phyloP scores from a whole-genome alignment of 2,888 invertebrate genomes.

The Drosophila maculinotata region DNA sequence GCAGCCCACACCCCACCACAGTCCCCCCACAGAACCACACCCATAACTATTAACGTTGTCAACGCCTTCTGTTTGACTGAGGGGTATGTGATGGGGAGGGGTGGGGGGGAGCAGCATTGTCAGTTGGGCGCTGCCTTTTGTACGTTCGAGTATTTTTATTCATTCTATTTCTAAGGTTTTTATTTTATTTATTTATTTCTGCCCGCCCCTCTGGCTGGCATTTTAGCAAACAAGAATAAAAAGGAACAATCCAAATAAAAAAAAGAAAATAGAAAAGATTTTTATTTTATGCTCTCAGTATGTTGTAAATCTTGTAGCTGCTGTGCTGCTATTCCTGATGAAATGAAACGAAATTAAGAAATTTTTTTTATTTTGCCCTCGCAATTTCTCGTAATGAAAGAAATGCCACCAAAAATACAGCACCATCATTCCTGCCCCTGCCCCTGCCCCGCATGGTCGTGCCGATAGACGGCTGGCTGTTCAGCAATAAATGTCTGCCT shows the following conservation, averaged over 20 bases:
- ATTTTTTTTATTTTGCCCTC: slow-evolving; percentile 61
- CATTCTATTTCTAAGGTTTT: slow-evolving; percentile 69
- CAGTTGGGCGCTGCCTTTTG: slow-evolving; percentile 58
- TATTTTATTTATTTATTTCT: slow-evolving; percentile 71
- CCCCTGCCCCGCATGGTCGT: not conserved
- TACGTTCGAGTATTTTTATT: slow-evolving; percentile 77
- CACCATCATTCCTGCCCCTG: not conserved
- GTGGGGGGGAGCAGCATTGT: slow-evolving; percentile 36
- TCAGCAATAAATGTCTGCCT: slow-evolving; percentile 58
- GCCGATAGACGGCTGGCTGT: slow-evolving; percentile 30
- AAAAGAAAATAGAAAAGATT: slow-evolving; percentile 56
- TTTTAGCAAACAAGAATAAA: slow-evolving; percentile 15
- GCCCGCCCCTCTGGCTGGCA: slow-evolving; percentile 38
- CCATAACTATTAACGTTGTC: slow-evolving; percentile 74
- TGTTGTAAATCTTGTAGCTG: slow-evolving; percentile 76
- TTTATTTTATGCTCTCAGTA: slow-evolving; percentile 76
- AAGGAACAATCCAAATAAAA: slow-evolving; percentile 1
- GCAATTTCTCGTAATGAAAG: slow-evolving; percentile 76
- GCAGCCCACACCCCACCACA: not conserved
- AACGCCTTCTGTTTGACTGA: slow-evolving; percentile 55
- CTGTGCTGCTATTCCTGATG: slow-evolving; percentile 53
- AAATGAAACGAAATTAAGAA: slow-evolving; percentile 79
- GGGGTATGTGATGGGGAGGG: not conserved
- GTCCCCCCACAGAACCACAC: slow-evolving; percentile 16
- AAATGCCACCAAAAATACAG: slow-evolving; percentile 53